These are phyloP conservation scores for Lithosia quadra DNA, from an alignment of 2,888 invertebrate genomes.

Conservation along the genomic window DNA sequence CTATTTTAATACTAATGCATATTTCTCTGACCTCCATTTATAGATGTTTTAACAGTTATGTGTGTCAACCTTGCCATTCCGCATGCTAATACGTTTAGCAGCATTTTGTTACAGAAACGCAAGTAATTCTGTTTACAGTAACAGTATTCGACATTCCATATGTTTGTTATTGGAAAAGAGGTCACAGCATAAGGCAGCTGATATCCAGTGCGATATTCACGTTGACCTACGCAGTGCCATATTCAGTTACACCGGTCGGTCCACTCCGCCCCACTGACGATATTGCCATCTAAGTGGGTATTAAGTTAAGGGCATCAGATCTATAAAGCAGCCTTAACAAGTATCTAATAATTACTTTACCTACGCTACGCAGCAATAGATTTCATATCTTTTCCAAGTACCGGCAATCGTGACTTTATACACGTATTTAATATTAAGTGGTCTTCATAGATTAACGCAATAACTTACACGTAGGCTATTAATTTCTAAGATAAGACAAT, in stretches of 20 bases:
- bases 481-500: slow-evolving; percentile 75
- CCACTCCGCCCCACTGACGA: slow-evolving; percentile 29
- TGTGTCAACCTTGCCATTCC: slow-evolving; percentile 27
- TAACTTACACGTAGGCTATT: slow-evolving; percentile 53
- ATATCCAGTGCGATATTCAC: slow-evolving; percentile 48
- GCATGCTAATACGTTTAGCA: slow-evolving; percentile 13
- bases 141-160: slow-evolving; percentile 30
- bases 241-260: slow-evolving; percentile 53
- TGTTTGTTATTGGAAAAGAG: slow-evolving; percentile 49
- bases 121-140: neutral
- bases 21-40: slow-evolving; percentile 21
- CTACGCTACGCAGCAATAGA: neutral
- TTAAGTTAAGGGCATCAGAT: slow-evolving; percentile 15
- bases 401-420: slow-evolving; percentile 32
- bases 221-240: slow-evolving; percentile 62
- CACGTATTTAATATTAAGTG: slow-evolving; percentile 23
- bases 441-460: slow-evolving; percentile 49
- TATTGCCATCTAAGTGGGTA: slow-evolving; percentile 2
- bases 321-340: slow-evolving; percentile 13
- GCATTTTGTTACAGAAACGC: slow-evolving; percentile 8
- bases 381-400: slow-evolving; percentile 34
- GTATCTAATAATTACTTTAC: neutral
- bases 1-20: slow-evolving; percentile 9
- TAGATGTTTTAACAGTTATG: slow-evolving; percentile 21
- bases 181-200: slow-evolving; percentile 39